Evolutionary conservation across 2,113 vertebrate genomes (phyloP).

Genomic region (Pygoscelis antarcticus): DNA sequence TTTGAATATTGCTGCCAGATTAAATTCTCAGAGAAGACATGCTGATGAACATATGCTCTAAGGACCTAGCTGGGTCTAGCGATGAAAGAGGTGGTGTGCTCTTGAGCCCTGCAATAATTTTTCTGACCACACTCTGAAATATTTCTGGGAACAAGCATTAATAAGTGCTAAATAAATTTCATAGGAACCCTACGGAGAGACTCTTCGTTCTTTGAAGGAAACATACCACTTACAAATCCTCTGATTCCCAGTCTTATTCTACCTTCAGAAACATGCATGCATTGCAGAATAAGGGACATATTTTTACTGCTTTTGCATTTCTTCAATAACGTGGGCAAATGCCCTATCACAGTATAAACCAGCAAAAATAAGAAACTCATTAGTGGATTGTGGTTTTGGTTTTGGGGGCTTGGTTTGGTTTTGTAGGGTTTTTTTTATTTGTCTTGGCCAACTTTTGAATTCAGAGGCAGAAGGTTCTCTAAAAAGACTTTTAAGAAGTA

Average conservation of each 20-base stretch:
- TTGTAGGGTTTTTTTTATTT: not conserved
- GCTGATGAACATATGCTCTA: not conserved
- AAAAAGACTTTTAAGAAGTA: not conserved
- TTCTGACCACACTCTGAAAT: not conserved
- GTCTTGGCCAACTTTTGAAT: not conserved
- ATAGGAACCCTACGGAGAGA: not conserved
- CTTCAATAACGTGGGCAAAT: not conserved
- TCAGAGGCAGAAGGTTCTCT: not conserved
- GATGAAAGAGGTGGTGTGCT: not conserved
- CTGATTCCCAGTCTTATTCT: not conserved
- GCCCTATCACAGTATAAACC: not conserved
- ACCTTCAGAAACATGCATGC: not conserved
- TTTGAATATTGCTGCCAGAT: not conserved
- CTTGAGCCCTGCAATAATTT: not conserved
- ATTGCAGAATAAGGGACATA: not conserved
- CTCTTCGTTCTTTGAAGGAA: not conserved
- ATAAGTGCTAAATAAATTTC: not conserved
- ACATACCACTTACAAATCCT: not conserved
- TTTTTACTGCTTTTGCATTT: conserved; percentile 6
- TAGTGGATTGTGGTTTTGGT: not conserved
- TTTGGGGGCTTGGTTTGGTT: not conserved
- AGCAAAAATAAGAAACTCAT: not conserved
- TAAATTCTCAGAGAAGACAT: not conserved
- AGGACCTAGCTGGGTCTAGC: not conserved
- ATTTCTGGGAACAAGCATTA: not conserved